Conservation (phyloP, 2,113 vertebrate species). For the Scophthalmus maximus region DNA sequence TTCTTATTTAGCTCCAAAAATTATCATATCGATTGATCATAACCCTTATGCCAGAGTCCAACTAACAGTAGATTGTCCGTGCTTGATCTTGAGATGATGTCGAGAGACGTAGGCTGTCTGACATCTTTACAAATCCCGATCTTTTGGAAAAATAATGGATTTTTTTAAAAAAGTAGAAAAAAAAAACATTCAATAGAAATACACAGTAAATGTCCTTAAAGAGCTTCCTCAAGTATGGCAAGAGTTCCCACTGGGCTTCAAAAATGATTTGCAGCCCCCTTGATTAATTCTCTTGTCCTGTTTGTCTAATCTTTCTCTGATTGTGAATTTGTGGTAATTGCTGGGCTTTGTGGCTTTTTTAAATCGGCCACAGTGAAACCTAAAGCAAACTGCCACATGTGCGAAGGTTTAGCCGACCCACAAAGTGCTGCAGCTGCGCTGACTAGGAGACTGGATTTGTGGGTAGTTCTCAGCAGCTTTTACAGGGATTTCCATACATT, state of each 20-base stretch:
- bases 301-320: neutral
- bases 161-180: no score
- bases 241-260: neutral
- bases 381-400: constrained; percentile 2
- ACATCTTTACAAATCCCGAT: no score
- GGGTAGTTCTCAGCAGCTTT: neutral
- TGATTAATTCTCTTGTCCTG: neutral
- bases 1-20: no score
- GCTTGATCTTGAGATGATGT: no score
- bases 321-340: neutral
- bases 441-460: constrained; percentile 1
- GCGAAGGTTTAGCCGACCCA: constrained; percentile 20
- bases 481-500: neutral
- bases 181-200: no score
- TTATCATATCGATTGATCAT: no score
- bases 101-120: no score
- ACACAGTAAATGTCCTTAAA: no score
- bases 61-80: no score
- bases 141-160: no score
- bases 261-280: neutral
- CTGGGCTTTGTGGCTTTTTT: constrained; percentile 8
- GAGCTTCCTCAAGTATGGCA: no score
- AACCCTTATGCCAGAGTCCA: no score
- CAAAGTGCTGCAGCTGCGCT: constrained; percentile 27
- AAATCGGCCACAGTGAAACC: neutral